Base-by-base conservation (phyloP, 2,888 invertebrate genomes). In the Neoascia interrupta region DNA sequence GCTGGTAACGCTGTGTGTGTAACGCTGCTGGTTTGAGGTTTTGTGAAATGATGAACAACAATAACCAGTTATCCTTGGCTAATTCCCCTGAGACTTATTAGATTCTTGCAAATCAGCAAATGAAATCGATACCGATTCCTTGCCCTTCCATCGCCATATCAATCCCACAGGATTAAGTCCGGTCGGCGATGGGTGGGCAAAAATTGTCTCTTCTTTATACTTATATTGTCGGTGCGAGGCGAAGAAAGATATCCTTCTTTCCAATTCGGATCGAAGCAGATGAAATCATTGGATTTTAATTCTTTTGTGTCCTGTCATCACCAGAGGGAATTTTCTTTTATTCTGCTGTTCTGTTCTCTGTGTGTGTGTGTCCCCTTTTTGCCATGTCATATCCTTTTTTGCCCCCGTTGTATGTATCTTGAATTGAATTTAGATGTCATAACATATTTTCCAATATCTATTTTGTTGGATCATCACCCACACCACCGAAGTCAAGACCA, bases 301-400 rank as follows among this genome's bases (percentile, higher is more conserved):
- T 80, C 80, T 80, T 80, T 80, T 80, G 80, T 80, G 80, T 80
- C 80, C 80, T 74, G 80, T 80, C 80, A 80, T 80, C 80, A 69
- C 80, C 80, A 80, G 68, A 69, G 80, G 80, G 80, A 80, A 43
- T 80, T 69, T 66, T 63, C 74, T 63, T 31, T 31, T 72, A n/a
- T 39, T 56, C 43, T 28, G 4, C 3, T 43, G 23, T 11, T 49
- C 45, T 0, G 18, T 36, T 51, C 45, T 70, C 36, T 11, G 39
- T 63, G 18, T 47, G 16, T 36, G n/a, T n/a, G n/a, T n/a, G n/a
- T n/a, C 16, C 37, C 41, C 54, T 51, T 64, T 70, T 49, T 72
- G 72, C 41, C 53, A 54, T 72, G 76, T 76, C 64, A 70, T 76
- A 76, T 76, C 64, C 39, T 49, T 75, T 69, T 26, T 51, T 43